Percentiles rank a stretch among this genome's conserved stretches.
Conservation (phyloP, 2,888 invertebrate species). For the Epirrita christyi region DNA sequence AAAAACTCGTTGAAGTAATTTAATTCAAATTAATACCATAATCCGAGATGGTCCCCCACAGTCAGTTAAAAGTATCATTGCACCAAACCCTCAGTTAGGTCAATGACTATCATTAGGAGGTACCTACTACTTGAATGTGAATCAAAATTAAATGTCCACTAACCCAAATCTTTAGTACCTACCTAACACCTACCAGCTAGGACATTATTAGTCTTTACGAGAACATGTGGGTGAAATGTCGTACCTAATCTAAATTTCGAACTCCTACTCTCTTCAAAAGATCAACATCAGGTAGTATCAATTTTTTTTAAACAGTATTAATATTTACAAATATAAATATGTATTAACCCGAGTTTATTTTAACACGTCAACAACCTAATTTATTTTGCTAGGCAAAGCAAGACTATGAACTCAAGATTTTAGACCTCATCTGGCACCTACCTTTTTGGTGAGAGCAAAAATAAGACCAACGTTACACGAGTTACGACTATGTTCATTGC, state of each 20-base stretch:
- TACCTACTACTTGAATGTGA: neutral
- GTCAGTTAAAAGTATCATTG: too few relatives aligned
- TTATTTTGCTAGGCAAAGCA: neutral
- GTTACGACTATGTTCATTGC: too few relatives aligned
- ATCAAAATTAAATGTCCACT: neutral
- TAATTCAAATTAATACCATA: too few relatives aligned
- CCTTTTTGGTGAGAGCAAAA: neutral
- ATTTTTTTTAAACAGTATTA: too few relatives aligned
- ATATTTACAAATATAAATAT: too few relatives aligned
- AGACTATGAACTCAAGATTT: neutral
- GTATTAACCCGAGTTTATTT: too few relatives aligned
- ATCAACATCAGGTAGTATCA: neutral
- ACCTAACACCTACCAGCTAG: neutral
- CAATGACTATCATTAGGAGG: neutral
- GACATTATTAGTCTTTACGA: slow-evolving; percentile 1
- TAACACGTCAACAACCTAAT: too few relatives aligned
- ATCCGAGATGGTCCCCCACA: too few relatives aligned
- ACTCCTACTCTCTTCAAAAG: slow-evolving; percentile 13
- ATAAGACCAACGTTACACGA: neutral
- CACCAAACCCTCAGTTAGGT: neutral
- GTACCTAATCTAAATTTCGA: slow-evolving; percentile 13
- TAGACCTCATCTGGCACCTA: neutral
- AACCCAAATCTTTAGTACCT: slow-evolving; percentile 4
- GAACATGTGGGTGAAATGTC: slow-evolving; percentile 13
- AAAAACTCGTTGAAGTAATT: too few relatives aligned